Evolutionary conservation across 2,797 vertebrate species (phyloP).

Genomic region (Onychomys leucogaster): DNA sequence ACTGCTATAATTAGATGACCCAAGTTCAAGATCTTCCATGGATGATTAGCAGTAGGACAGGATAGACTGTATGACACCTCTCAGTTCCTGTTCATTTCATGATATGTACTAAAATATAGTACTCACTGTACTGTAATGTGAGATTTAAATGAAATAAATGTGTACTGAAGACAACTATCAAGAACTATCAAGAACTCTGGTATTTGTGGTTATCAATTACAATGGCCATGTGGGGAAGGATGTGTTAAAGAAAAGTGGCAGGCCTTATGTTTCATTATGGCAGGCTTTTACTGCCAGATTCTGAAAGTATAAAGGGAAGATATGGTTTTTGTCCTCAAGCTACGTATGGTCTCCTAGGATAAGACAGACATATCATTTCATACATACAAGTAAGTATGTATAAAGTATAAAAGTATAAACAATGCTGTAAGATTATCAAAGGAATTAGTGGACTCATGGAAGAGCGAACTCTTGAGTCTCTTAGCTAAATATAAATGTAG

Average conservation of each 20-base stretch:
- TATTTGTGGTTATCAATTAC: not conserved
- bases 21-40: not conserved
- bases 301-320: not conserved
- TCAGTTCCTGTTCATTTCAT: not conserved
- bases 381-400: not conserved
- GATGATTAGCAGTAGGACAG: not conserved
- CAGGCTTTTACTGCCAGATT: not conserved
- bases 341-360: not conserved
- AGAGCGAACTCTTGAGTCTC: not conserved
- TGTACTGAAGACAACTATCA: not conserved
- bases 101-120: not conserved
- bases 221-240: not conserved
- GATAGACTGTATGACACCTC: not conserved
- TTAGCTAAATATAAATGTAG: not conserved
- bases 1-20: not conserved
- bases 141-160: not conserved
- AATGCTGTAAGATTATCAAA: not conserved
- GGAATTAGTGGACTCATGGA: not conserved
- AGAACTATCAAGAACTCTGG: not conserved
- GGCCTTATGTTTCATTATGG: not conserved
- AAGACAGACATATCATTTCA: constrained; percentile 20
- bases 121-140: not conserved
- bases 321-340: not conserved
- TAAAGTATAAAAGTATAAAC: not conserved
- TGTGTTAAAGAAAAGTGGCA: not conserved